Evolutionary conservation across 2,797 vertebrate species (phyloP).

Genomic region (Meda fulgida): DNA sequence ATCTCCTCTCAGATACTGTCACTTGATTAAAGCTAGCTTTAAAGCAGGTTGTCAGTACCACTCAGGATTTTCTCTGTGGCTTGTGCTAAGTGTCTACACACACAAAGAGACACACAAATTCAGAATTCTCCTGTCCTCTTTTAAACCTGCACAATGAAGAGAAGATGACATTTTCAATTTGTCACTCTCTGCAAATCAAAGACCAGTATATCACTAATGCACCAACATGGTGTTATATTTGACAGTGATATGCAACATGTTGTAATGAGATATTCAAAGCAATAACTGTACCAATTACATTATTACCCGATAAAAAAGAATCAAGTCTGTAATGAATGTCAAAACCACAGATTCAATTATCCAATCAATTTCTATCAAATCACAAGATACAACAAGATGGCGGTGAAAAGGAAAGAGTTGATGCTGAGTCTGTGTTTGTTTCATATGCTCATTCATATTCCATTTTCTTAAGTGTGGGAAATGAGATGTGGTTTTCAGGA

Average conservation of each 20-base stretch:
- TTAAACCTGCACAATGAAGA: constrained; percentile 30
- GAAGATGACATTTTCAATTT: constrained; percentile 40
- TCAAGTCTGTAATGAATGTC: constrained; percentile 31
- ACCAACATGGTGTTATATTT: constrained; percentile 27
- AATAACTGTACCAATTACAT: constrained; percentile 39
- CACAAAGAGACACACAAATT: not conserved
- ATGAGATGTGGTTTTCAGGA: not conserved
- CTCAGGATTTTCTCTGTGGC: constrained; percentile 18
- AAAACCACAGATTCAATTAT: constrained; percentile 21
- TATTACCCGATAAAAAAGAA: constrained; percentile 7
- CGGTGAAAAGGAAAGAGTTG: not conserved
- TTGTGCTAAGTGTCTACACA: constrained; percentile 7
- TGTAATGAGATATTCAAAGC: constrained; percentile 40
- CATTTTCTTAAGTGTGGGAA: not conserved
- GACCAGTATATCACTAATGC: constrained; percentile 11
- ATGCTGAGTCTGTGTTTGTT: not conserved
- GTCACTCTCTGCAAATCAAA: constrained; percentile 10
- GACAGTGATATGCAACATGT: constrained; percentile 11
- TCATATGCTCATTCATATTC: not conserved
- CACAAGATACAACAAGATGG: not conserved
- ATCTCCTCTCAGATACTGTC: constrained; percentile 44
- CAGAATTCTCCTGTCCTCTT: constrained; percentile 21
- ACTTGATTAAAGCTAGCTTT: constrained; percentile 46
- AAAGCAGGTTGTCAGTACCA: constrained; percentile 36
- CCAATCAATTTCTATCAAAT: constrained; percentile 25